Evolutionary conservation across 2,888 invertebrate genomes (phyloP), one percentile per base, ranked within the genome.

Genomic region (Hydrotaea cyrtoneurina): DNA sequence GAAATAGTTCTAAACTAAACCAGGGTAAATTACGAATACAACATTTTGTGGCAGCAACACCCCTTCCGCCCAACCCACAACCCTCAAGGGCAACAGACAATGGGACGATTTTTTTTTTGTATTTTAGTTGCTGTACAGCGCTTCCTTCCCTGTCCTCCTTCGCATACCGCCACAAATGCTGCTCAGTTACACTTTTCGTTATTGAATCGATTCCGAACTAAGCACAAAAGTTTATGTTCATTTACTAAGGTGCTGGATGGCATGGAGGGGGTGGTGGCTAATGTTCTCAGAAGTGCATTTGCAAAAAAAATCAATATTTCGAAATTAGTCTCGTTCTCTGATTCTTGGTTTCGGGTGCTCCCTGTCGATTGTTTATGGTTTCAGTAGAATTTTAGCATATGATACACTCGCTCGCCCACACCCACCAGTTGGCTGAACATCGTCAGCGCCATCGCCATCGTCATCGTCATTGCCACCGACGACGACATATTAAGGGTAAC

Each of bases 71-170:
- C 39, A 26, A 19, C 36, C 17, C 15, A 17, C 74, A 78, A 79
- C n/a, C 71, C 85, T 86, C 86, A 86, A 86, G 86, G 86, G 85
- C 86, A 86, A 59, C 84, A 86, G 85, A 86, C 85, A 80, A 77
- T 78, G 77, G 69, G 86, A 78, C 86, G 79, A 74, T 76, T 17
- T 78, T 55, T 72, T 76, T 17, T 78, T 55, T 72, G 71, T 73
- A 31, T 31, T 31, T 7, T 31, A 7, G 2, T 7, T 2, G 31
- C 53, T 26, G n/a, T n/a, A 73, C 55, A 19, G 73, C 31, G 73
- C 46, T 73, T 73, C 46, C 57, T 57, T 62, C 31, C 57, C 17
- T 55, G 36, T 39, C 19, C 46, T 21, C 17, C 26, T 69, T 39
- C 43, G 36, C 21, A n/a, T n/a, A 31, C n/a, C 50, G 13, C 3